phyloP scores from a whole-genome alignment of 2,113 vertebrate genomes.

The Ranitomeya variabilis region DNA sequence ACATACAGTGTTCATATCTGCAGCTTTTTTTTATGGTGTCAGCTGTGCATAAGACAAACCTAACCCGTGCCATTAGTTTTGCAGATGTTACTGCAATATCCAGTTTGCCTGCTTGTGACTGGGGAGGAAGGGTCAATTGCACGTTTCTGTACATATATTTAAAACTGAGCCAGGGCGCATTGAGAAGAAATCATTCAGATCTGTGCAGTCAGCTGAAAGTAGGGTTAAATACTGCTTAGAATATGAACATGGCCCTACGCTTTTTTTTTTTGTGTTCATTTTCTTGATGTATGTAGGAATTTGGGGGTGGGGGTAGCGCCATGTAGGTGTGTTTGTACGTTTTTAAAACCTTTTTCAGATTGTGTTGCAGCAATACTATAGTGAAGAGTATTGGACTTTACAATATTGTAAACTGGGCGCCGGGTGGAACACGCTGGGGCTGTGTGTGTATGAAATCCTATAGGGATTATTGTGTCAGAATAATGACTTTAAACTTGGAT shows the following conservation, averaged over 20 bases:
- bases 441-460: background rate
- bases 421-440: background rate
- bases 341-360: conserved; percentile 48
- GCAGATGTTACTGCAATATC: conserved; percentile 19
- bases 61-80: conserved; percentile 53
- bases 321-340: conserved; percentile 30
- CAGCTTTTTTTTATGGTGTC: background rate
- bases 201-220: conserved; percentile 26
- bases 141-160: conserved; percentile 42
- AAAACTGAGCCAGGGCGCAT: conserved; percentile 43
- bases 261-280: conserved; percentile 31
- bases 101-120: conserved; percentile 30
- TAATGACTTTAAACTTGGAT: background rate
- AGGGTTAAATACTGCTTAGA: background rate
- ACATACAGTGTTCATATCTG: conserved; percentile 41
- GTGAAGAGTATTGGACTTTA: conserved; percentile 61
- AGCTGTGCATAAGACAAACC: conserved; percentile 17
- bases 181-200: conserved; percentile 1
- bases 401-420: background rate
- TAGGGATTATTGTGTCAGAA: background rate
- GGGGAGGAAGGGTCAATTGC: conserved; percentile 20
- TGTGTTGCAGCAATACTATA: conserved; percentile 59
- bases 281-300: conserved; percentile 25
- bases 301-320: background rate
- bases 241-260: conserved; percentile 2